Base-by-base conservation (phyloP, 2,888 invertebrate genomes). In the Xylocampa areola region DNA sequence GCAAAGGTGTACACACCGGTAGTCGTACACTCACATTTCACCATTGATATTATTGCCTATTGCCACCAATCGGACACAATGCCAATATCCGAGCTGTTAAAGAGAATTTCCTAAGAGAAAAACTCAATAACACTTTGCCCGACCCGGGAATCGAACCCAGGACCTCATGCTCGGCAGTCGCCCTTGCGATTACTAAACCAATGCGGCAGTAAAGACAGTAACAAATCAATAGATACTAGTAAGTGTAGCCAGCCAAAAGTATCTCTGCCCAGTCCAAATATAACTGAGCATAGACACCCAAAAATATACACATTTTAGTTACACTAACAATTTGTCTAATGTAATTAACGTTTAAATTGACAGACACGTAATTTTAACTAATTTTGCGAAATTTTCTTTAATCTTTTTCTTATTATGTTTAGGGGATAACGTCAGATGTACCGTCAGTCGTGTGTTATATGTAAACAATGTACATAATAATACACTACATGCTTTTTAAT, bases 341-440 rank as follows among this genome's bases (percentile, higher is more conserved):
- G 55, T 84, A 81, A 85, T 79, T 85, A 81, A 81, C 77, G 37
- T 74, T 77, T 63, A 84, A 86, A 86, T 86, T 85, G 86, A 86
- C 85, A 74, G 76, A 81, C 74, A 82, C 76, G 68, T 57, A 77
- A 69, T 62, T 71, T 68, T 27, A 62, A 68, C 41, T 17, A 67
- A 70, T 64, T 57, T 61, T 55, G 40, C 32, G 45, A 58, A 65
- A 29, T 8, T 17, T 41, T 14, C 19, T 2, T 25, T 48, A n/a
- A 19, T 54, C 36, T 55, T 55, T 47, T 49, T 45, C 4, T 30
- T 16, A 13, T 6, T 36, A 54, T 35, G 55, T 36, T 45, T 61
- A 48, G 51, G 50, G 63, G 59, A 66, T 73, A 62, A 74, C 62
- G 49, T 68, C 64, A 70, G 65, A 59, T 59, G 64, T 68, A 70